phyloP scores from a whole-genome alignment of 2,888 invertebrate species.

The Hoplodrina ambigua region DNA sequence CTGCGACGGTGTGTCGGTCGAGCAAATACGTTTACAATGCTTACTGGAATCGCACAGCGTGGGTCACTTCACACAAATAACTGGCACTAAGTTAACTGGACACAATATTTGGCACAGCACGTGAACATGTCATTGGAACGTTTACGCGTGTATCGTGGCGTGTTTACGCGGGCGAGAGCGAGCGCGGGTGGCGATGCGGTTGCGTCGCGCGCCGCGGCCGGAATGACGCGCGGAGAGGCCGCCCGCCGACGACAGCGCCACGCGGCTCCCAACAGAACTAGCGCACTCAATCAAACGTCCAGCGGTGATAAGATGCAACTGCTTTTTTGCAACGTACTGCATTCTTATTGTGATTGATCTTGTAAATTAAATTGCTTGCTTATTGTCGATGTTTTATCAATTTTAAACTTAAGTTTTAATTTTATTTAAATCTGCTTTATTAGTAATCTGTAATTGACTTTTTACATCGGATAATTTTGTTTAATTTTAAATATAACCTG shows the following conservation, averaged over 20 bases:
- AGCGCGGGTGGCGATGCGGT: constrained; percentile 78
- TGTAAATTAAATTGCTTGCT: constrained; percentile 40
- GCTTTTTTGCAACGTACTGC: constrained; percentile 72
- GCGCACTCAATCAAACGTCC: constrained; percentile 81
- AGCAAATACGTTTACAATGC: constrained; percentile 68
- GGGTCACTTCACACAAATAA: constrained; percentile 79
- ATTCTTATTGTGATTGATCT: constrained; percentile 64
- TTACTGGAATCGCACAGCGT: constrained; percentile 63
- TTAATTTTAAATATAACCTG: background rate
- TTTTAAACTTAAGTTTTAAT: background rate
- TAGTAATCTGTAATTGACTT: background rate
- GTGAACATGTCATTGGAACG: constrained; percentile 69
- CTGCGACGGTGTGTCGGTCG: constrained; percentile 71
- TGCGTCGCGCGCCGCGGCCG: constrained; percentile 87
- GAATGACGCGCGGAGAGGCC: constrained; percentile 84
- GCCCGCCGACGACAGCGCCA: constrained; percentile 72
- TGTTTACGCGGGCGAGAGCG: constrained; percentile 73
- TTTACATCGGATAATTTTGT: background rate
- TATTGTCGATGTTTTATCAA: constrained; percentile 15
- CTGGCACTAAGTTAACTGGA: constrained; percentile 77
- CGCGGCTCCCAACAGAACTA: constrained; percentile 71
- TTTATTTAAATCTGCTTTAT: background rate
- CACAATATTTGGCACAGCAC: constrained; percentile 82
- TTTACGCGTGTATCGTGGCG: constrained; percentile 70
- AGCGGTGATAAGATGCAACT: constrained; percentile 74